Evolutionary conservation across 2,113 vertebrate genomes (phyloP), one percentile per base, ranked within the genome.

Genomic region (Caloenas nicobarica): DNA sequence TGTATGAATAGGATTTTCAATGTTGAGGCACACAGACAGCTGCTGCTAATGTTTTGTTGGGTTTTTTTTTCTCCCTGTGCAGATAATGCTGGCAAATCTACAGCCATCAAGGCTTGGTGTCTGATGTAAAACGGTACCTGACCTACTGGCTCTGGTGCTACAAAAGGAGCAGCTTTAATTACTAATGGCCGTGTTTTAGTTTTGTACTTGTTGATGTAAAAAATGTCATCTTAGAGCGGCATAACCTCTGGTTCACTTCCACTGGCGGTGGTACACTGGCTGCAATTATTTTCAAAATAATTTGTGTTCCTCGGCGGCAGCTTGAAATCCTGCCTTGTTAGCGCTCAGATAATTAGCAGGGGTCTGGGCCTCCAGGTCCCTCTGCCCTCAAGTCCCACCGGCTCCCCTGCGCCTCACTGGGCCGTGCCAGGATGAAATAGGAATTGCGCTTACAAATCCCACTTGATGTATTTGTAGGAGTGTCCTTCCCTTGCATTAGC

Each of bases 1-100:
- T 98, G 93, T 89, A 38, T 97, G 97, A 98, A 98, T 97, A 97
- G 96, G 97, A 96, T 97, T 98, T 96, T 96, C 95, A 88, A 80
- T 98, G 97, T 97, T 34, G 64, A 98, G 96, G 92, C 96, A 65
- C 88, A 95, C 95, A 98, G 97, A 97, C 98, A 98, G 97, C 97
- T 98, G 98, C 97, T 97, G 95, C 91, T 98, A 96, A 97, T 97
- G 97, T 19, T 40, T 19, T 38, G 44, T 18, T 46, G 18, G 29
- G 25, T 9, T 29, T 73, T 68, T 97, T 91, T 96, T 91, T 95
- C 93, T 98, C 97, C 96, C 95, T 65, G 81, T 91, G 94, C 96
- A 97, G 95, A 97, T 95, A 96, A 95, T 94, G 89, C 94, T 97
- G 96, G 97, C 96, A 97, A 94, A 97, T 96, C 97, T 94, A 90